phyloP scores from a whole-genome alignment of 1,140 invertebrate species.

The Solenopsis invicta region DNA sequence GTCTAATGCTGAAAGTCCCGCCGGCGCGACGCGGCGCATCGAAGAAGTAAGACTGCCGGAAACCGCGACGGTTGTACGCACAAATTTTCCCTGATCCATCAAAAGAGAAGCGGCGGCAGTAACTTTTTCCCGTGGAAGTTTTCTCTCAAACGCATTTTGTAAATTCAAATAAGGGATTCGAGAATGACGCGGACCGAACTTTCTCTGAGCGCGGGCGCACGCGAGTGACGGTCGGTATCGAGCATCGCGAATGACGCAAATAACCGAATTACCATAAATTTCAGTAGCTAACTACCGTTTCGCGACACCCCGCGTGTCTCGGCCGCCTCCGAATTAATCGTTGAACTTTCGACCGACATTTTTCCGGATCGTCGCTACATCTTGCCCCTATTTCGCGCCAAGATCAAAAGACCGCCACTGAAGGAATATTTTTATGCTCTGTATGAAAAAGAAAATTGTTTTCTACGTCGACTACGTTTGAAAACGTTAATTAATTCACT shows the following conservation, averaged over 20 bases:
- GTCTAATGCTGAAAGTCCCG: conserved; percentile 17
- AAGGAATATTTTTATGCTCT: background rate
- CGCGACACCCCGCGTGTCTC: background rate
- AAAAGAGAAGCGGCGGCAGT: conserved; percentile 25
- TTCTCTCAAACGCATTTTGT: conserved; percentile 42
- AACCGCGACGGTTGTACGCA: conserved; percentile 55
- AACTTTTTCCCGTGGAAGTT: conserved; percentile 31
- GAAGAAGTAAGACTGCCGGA: conserved; percentile 9
- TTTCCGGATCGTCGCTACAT: conserved; percentile 11
- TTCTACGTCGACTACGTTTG: background rate
- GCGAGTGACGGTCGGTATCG: conserved; percentile 24
- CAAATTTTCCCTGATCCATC: conserved; percentile 51
- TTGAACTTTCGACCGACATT: conserved; percentile 13
- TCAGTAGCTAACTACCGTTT: conserved; percentile 28
- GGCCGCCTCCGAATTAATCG: conserved; percentile 10
- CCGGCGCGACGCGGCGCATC: background rate
- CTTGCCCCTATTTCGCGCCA: background rate
- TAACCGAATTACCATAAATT: conserved; percentile 56
- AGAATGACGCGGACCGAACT: conserved; percentile 40
- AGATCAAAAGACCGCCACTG: background rate
- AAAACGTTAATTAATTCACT: background rate
- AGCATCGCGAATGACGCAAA: conserved; percentile 42
- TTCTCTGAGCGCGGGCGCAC: conserved; percentile 17
- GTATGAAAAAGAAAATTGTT: background rate
- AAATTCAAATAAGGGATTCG: conserved; percentile 58